Evolutionary conservation across 2,888 invertebrate genomes (phyloP), one percentile per base, ranked within the genome.

Genomic region (Drosophila incognita): DNA sequence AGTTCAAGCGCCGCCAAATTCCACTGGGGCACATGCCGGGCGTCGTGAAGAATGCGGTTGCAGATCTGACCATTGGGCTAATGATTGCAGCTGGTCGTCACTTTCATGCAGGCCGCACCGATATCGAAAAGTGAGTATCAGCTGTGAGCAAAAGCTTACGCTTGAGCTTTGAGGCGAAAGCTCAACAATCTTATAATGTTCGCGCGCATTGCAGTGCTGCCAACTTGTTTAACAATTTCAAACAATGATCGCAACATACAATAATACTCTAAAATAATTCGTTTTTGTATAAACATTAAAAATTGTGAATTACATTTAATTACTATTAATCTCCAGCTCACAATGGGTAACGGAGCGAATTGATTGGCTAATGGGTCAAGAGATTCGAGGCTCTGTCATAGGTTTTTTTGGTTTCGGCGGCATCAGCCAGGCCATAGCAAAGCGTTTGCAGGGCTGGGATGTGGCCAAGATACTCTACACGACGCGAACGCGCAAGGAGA

Each of bases 331-430:
- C 4, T 33, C 2, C 33, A 93, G 96, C 60, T 96, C 96, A 0
- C 93, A 94, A 48, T 96, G 96, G 96, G 94, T 94, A 69, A 94
- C 93, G 0, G 95, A 96, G 87, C 95, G 95, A 82, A 95, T 96
- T 94, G 4, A 96, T 68, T 97, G 96, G 96, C 94, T 95, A 90
- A 94, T 97, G 76, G 98, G 98, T 0, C 95, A 95, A 78, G 97
- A 97, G 73, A 94, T 99, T 40, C 94, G 94, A 0, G 95, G 95
- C 35, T 95, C 97, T 7, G 97, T 96, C 0, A 96, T 99, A 2
- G 98, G 98, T 7, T 96, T 98, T 74, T 96, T 96, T 13, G 98
- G 98, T 31, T 95, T 97, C 84, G 98, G 98, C 2, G 94, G 97
- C 81, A 97, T 98, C 69, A 97, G 97, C 0, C 95, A 95, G 82